A percentile compares a stretch with the other conserved stretches of the same genome.
Evolutionary conservation across 2,797 vertebrate species (phyloP).

Genomic region (Loris lydekkerianus): DNA sequence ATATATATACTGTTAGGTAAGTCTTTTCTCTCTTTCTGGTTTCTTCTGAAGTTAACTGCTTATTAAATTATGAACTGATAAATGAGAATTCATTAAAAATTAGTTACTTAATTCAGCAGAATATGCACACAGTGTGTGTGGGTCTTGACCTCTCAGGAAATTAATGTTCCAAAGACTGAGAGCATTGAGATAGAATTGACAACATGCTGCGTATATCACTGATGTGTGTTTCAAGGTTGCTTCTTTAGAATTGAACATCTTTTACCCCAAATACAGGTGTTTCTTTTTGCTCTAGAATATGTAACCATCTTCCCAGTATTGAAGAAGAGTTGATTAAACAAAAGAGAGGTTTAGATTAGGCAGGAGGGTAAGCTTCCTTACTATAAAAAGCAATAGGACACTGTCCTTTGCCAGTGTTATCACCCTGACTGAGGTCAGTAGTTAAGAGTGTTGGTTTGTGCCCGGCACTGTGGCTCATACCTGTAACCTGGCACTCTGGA

Average conservation of each 20-base stretch:
- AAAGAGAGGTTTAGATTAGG: background rate
- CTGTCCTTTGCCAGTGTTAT: background rate
- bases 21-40: constrained; percentile 23
- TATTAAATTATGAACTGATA: constrained; percentile 39
- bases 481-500: no score
- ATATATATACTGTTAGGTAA: constrained; percentile 90
- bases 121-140: background rate
- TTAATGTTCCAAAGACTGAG: background rate
- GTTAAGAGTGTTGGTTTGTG: constrained; percentile 24
- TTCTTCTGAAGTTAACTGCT: constrained; percentile 31
- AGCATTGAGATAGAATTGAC: background rate
- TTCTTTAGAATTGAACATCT: constrained; percentile 1
- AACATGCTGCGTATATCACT: background rate
- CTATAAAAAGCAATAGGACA: background rate
- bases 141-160: background rate
- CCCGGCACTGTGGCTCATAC: no score
- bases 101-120: background rate
- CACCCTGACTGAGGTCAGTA: background rate
- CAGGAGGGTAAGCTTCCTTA: constrained; percentile 3
- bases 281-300: background rate
- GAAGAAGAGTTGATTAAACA: background rate
- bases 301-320: background rate
- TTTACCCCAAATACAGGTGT: background rate
- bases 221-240: background rate
- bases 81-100: constrained; percentile 22